Evolutionary conservation across 2,797 vertebrate species (phyloP).

Genomic region (Pseudomugil tenellus): DNA sequence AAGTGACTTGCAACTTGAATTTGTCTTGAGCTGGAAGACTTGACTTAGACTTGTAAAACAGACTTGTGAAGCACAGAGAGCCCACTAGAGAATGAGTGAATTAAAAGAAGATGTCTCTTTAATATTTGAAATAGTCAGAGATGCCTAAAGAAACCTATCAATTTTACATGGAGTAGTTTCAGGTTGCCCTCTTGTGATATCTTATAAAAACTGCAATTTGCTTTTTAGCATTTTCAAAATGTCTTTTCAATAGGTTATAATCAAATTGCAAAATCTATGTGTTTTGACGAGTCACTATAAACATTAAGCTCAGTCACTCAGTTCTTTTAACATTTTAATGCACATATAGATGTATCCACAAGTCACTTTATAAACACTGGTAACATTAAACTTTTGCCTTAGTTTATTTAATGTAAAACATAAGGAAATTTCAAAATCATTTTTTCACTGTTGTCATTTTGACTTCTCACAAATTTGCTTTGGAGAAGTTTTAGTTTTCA

Average conservation of each 20-base stretch:
- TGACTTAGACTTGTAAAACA: no score
- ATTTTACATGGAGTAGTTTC: constrained; percentile 52
- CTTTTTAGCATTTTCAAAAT: constrained; percentile 24
- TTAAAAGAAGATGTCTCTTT: constrained; percentile 13
- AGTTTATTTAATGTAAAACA: no score
- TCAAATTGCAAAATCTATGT: not conserved
- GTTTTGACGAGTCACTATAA: not conserved
- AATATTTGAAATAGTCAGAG: constrained; percentile 31
- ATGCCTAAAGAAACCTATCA: constrained; percentile 9
- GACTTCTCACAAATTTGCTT: no score
- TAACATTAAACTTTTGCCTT: not conserved
- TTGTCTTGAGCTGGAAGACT: no score
- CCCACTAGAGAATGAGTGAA: constrained; percentile 4
- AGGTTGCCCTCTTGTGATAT: constrained; percentile 73
- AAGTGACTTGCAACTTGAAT: not conserved
- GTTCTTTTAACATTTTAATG: not conserved
- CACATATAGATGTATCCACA: not conserved
- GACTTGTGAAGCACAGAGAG: no score
- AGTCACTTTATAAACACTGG: not conserved
- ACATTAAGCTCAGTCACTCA: not conserved
- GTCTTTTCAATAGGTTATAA: constrained; percentile 18
- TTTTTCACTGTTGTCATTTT: no score
- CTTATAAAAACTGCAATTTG: constrained; percentile 63
- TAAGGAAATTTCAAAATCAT: no score
- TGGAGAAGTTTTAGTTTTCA: no score